Evolutionary conservation across 1,140 invertebrate genomes (phyloP).

Genomic region (Scaptomyza graminum): DNA sequence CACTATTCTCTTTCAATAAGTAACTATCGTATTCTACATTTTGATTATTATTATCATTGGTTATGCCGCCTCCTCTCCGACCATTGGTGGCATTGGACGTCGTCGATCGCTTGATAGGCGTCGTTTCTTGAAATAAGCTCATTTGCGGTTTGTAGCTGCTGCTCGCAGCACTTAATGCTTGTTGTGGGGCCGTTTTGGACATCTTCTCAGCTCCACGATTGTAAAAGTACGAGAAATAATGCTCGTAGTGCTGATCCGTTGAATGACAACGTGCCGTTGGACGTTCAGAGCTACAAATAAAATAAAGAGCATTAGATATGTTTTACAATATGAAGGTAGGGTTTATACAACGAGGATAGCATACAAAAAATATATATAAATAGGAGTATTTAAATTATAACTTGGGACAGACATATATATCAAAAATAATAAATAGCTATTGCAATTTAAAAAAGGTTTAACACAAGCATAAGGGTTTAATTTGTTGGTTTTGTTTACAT

Average conservation of each 20-base stretch:
- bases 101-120: conserved; percentile 33
- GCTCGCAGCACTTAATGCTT: conserved; percentile 10
- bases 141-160: conserved; percentile 59
- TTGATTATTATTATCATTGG: conserved; percentile 46
- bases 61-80: conserved; percentile 23
- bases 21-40: conserved; percentile 53
- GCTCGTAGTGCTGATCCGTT: conserved; percentile 69
- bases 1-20: conserved; percentile 62
- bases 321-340: too few species aligned
- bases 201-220: conserved; percentile 57
- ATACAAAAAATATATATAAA: neutral
- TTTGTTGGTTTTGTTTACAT: conserved; percentile 41
- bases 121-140: conserved; percentile 57
- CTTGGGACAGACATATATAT: neutral
- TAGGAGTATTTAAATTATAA: neutral
- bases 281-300: conserved; percentile 43
- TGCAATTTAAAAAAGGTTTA: neutral
- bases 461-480: too few species aligned
- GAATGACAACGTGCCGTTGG: conserved; percentile 44
- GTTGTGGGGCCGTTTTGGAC: conserved; percentile 24
- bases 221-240: conserved; percentile 79
- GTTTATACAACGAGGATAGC: neutral
- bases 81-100: conserved; percentile 1
- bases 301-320: neutral
- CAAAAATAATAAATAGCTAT: neutral